phyloP scores from a whole-genome alignment of 1,140 invertebrate genomes.

The Palaemon carinicauda region DNA sequence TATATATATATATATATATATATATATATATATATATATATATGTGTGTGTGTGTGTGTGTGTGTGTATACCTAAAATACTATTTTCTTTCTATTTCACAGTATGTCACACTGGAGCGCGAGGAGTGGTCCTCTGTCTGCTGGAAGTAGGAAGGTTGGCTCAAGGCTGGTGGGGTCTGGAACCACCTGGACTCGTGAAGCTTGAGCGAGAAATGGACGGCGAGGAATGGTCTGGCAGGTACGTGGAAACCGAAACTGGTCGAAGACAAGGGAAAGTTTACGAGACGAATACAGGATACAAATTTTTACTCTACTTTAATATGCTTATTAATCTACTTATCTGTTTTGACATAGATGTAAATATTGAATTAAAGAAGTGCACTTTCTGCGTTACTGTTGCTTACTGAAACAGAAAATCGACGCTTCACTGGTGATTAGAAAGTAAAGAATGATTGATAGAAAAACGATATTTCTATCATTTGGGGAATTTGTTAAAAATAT shows the following conservation, averaged over 20 bases:
- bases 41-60: background rate
- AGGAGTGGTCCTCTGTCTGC: slow-evolving; percentile 86
- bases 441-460: too few relatives aligned
- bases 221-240: slow-evolving; percentile 64
- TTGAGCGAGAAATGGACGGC: slow-evolving; percentile 87
- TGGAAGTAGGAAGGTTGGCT: slow-evolving; percentile 86
- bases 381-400: too few relatives aligned
- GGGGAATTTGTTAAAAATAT: too few relatives aligned
- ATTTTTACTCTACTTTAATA: too few relatives aligned
- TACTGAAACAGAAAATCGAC: too few relatives aligned
- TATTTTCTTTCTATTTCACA: slow-evolving; percentile 63
- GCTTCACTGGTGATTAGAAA: too few relatives aligned
- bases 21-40: slow-evolving; percentile 24
- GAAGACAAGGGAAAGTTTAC: too few relatives aligned
- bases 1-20: slow-evolving; percentile 28
- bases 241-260: slow-evolving; percentile 61
- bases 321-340: too few relatives aligned
- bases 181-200: slow-evolving; percentile 85
- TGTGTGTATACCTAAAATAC: background rate
- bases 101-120: slow-evolving; percentile 81
- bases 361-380: too few relatives aligned
- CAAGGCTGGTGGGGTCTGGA: slow-evolving; percentile 78
- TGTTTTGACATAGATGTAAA: too few relatives aligned
- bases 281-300: background rate
- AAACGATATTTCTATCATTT: too few relatives aligned